phyloP scores from a whole-genome alignment of 30 jellyfish, hydroid and myxozoan species.

The Morbakka virulenta region DNA sequence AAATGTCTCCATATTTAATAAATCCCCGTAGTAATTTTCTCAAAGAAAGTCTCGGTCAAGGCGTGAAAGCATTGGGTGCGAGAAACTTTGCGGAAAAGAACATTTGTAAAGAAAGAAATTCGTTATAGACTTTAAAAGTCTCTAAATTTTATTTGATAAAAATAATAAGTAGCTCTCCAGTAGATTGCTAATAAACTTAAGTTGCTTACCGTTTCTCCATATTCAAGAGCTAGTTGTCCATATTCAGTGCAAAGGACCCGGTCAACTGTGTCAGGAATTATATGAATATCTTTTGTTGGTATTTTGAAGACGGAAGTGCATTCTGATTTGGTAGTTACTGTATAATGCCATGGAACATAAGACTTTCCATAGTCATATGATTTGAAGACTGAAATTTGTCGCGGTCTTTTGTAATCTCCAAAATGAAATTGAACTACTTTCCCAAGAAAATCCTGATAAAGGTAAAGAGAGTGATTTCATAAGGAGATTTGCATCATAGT shows the following conservation, averaged over 20 bases:
- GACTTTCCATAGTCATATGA: slow-evolving; percentile 48
- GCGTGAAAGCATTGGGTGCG: too few relatives aligned
- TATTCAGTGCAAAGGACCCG: slow-evolving; percentile 85
- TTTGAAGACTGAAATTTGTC: slow-evolving; percentile 51
- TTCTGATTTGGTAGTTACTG: slow-evolving; percentile 34
- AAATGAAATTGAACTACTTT: slow-evolving; percentile 24
- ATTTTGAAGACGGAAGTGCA: slow-evolving; percentile 63
- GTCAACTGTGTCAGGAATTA: slow-evolving; percentile 71
- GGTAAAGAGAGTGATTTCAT: too few relatives aligned
- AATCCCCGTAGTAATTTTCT: too few relatives aligned
- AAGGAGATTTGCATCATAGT: too few relatives aligned
- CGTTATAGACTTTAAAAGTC: too few relatives aligned
- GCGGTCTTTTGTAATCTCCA: slow-evolving; percentile 72
- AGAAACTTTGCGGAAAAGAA: too few relatives aligned
- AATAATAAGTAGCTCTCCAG: too few relatives aligned
- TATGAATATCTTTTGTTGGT: slow-evolving; percentile 66
- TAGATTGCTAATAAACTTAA: too few relatives aligned
- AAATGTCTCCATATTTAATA: too few relatives aligned
- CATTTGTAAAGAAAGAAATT: too few relatives aligned
- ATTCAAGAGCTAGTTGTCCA: slow-evolving; percentile 66
- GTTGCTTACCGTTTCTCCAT: slow-evolving; percentile 80
- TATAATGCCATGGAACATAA: slow-evolving; percentile 54
- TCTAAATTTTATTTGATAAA: too few relatives aligned
- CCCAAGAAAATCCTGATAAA: slow-evolving; percentile 37
- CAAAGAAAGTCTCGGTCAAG: too few relatives aligned